These are phyloP conservation scores for Chrosomus eos DNA, from an alignment of 2,797 vertebrate genomes.

Conservation along the genomic window DNA sequence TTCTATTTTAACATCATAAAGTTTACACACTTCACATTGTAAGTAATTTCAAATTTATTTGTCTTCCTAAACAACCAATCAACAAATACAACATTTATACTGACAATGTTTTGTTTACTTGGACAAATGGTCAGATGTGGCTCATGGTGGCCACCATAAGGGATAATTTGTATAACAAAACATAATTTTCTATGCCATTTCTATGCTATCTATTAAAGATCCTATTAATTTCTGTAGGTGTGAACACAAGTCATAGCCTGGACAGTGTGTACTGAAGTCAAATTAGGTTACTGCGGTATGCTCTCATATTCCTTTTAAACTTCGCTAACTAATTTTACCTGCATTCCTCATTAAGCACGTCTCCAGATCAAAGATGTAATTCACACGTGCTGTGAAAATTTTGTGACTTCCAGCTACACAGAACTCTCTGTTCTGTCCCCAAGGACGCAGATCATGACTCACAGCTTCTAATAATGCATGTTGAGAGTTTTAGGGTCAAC, in stretches of 20 bases:
- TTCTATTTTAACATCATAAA: neutral
- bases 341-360: conserved; percentile 1
- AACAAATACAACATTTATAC: neutral
- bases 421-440: conserved; percentile 18
- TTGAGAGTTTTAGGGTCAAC: neutral
- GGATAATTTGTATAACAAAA: neutral
- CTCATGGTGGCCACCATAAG: neutral
- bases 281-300: neutral
- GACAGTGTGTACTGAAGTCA: neutral
- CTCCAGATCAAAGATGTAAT: conserved; percentile 11
- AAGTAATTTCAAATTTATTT: neutral
- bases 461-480: conserved; percentile 17
- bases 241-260: neutral
- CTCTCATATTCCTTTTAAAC: conserved; percentile 23
- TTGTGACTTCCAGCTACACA: neutral
- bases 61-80: neutral
- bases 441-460: conserved; percentile 9
- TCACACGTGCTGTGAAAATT: neutral
- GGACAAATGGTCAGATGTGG: too few species aligned
- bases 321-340: conserved; percentile 8
- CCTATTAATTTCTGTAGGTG: neutral
- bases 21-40: neutral
- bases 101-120: neutral
- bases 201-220: neutral
- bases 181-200: neutral